These are phyloP conservation scores for Craniophora ligustri DNA, from an alignment of 2,888 invertebrate species.

Conservation along the genomic window DNA sequence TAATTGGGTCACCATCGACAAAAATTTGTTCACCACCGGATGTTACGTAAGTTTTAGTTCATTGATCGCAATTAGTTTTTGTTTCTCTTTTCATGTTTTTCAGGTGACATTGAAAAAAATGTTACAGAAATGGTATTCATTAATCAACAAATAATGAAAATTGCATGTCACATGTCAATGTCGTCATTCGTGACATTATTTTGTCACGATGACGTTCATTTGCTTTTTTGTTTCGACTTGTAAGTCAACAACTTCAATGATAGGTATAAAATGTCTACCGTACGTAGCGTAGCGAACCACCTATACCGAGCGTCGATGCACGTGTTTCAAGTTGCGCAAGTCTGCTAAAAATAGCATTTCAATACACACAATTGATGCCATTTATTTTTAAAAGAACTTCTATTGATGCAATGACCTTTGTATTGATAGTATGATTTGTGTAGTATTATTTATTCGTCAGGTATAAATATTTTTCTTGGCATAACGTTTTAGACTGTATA, in stretches of 20 bases:
- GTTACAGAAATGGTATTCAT: background rate
- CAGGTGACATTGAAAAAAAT: background rate
- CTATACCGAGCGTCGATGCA: background rate
- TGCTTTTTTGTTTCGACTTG: no score
- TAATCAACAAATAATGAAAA: background rate
- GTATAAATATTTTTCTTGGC: background rate
- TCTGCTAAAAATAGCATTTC: background rate
- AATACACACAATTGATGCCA: background rate
- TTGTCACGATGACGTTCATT: constrained; percentile 38
- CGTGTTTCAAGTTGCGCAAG: background rate
- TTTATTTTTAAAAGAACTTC: background rate
- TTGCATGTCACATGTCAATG: constrained; percentile 38
- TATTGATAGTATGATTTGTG: background rate
- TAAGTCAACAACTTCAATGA: no score
- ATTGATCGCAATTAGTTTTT: constrained; percentile 26
- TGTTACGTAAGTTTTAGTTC: constrained; percentile 34
- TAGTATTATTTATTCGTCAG: background rate
- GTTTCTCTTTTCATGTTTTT: constrained; percentile 25
- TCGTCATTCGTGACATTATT: constrained; percentile 41
- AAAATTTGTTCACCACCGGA: constrained; percentile 33
- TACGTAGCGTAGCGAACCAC: no score
- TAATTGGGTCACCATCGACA: constrained; percentile 50
- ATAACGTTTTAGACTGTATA: background rate
- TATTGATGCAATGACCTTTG: background rate
- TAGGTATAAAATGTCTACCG: no score